Evolutionary conservation across 2,797 vertebrate species (phyloP).

Genomic region (Anguilla megastoma): DNA sequence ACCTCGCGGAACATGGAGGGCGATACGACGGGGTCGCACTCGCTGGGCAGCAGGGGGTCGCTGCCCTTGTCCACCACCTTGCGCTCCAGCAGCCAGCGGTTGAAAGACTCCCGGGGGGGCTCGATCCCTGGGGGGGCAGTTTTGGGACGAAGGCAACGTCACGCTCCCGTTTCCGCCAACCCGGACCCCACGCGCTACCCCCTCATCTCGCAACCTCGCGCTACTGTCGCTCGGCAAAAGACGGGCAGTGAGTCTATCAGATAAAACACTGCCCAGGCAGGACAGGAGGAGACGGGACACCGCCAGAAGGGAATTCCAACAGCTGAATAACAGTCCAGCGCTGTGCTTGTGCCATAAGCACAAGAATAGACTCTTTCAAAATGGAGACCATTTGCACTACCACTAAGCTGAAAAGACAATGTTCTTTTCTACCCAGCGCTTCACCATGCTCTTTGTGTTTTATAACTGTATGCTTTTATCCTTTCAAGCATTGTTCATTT

Average conservation of each 20-base stretch:
- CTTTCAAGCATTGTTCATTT: neutral
- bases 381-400: neutral
- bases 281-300: neutral
- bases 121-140: constrained; percentile 81
- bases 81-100: constrained; percentile 95
- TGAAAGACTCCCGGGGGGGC: constrained; percentile 93
- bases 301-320: neutral
- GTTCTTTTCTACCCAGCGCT: neutral
- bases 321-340: neutral
- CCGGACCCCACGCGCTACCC: neutral
- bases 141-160: neutral
- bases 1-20: constrained; percentile 98
- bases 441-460: neutral
- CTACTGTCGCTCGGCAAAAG: neutral
- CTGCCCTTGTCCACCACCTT: constrained; percentile 93
- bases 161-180: neutral
- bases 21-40: constrained; percentile 91
- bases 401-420: neutral
- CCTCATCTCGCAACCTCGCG: neutral
- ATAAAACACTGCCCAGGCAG: neutral
- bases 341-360: neutral
- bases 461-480: neutral
- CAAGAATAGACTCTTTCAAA: neutral
- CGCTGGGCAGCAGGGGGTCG: constrained; percentile 90
- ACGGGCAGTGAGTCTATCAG: neutral